Evolutionary conservation across 2,888 invertebrate species (phyloP), one percentile per base, ranked within the genome.

Genomic region (Callimorpha dominula): DNA sequence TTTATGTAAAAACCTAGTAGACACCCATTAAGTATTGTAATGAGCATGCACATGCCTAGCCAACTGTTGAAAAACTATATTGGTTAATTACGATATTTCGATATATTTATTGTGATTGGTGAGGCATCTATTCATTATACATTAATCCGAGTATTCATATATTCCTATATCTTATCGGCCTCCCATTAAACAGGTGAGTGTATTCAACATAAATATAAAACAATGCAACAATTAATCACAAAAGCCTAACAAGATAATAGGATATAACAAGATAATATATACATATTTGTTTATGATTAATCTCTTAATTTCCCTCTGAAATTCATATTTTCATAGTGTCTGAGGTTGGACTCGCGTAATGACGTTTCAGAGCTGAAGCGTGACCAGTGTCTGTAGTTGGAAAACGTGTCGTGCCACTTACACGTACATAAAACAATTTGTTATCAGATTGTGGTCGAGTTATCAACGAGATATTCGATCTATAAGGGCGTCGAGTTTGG

Each of bases 391-490:
- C 54, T 43, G 40, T 67, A 74, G 76, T 71, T 83, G 78, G 77
- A 85, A 82, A 82, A 77, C 78, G 69, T 14, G 31, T 50, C 20
- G 70, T 69, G 74, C 60, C 67, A 67, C 72, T 70, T 72, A 14
- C 60, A 50, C 73, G 15, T 60, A 73, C 73, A 71, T 78, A 80
- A 81, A 85, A 85, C 79, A 84, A 86, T 79, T 77, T 71, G 78
- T 87, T 90, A 89, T 90, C 90, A 87, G 84, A 79, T 83, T 72
- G 71, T 74, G 76, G 77, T 66, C 69, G 68, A 75, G 76, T 86
- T 88, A 88, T 88, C 86, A 83, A 74, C 77, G 72, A 84, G 83
- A 85, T 85, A 86, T 77, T 70, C 72, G 68, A 62, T 79, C 79
- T 82, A 78, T 73, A 77, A 72, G 70, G 73, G 75, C 65, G 54